phyloP scores from a whole-genome alignment of 2,888 invertebrate genomes.

The Pyrgus malvae region DNA sequence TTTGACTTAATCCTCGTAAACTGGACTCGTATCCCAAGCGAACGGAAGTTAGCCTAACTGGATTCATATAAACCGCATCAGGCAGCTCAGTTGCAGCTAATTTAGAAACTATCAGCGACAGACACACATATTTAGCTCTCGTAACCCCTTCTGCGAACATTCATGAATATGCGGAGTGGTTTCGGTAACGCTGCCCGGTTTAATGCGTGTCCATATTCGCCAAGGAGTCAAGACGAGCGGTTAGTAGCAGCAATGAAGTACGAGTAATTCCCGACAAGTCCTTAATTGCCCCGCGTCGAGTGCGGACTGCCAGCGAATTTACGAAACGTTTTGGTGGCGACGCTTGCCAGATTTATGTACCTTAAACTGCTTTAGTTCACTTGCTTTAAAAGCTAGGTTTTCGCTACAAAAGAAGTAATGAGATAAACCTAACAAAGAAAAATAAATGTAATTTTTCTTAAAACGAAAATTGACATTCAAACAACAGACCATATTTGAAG shows the following conservation, averaged over 20 bases:
- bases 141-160: conserved; percentile 36
- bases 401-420: too few species aligned
- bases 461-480: too few species aligned
- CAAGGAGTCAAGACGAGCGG: conserved; percentile 47
- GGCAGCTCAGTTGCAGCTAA: conserved; percentile 27
- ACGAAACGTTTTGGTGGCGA: conserved; percentile 36
- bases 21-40: conserved; percentile 5
- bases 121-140: conserved; percentile 29
- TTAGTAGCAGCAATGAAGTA: conserved; percentile 48
- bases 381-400: neutral
- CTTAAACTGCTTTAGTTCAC: neutral
- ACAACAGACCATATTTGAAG: neutral
- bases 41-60: conserved; percentile 17
- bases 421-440: too few species aligned
- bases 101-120: conserved; percentile 38
- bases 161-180: conserved; percentile 70
- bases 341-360: conserved; percentile 8
- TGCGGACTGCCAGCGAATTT: conserved; percentile 57
- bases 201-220: conserved; percentile 59
- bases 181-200: conserved; percentile 50
- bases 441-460: neutral
- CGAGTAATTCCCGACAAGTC: conserved; percentile 54
- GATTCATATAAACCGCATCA: conserved; percentile 11
- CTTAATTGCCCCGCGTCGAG: conserved; percentile 62
- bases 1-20: neutral